phyloP scores from a whole-genome alignment of 2,888 invertebrate species.

The Eupithecia subumbrata region DNA sequence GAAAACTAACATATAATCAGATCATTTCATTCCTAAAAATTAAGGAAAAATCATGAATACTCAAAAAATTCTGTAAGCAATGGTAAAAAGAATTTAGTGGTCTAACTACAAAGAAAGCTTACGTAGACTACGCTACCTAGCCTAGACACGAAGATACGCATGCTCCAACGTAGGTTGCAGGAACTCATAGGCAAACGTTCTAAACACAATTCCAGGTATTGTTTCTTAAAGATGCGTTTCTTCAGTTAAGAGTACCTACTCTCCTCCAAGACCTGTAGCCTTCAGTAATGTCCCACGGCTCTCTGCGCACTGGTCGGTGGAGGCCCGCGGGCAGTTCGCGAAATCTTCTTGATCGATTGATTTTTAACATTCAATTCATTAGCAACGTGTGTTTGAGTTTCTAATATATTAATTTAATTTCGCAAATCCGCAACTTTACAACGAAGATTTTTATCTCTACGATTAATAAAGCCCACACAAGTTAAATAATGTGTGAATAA shows the following conservation, averaged over 20 bases:
- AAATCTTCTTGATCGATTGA: not conserved
- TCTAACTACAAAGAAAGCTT: not conserved
- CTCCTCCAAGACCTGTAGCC: not conserved
- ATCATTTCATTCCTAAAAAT: not conserved
- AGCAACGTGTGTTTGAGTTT: not conserved
- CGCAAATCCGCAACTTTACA: not conserved
- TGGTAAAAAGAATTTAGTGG: not conserved
- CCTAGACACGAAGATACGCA: not conserved
- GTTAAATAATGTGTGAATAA: not conserved
- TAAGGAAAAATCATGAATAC: not conserved
- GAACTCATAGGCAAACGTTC: not conserved
- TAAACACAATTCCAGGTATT: not conserved
- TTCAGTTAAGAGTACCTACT: not conserved
- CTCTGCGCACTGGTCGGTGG: not conserved
- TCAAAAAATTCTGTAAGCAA: not conserved
- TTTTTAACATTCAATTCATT: slow-evolving; percentile 1
- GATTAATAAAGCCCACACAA: not conserved
- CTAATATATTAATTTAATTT: slow-evolving; percentile 6
- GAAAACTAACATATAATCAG: no score
- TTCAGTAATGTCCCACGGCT: not conserved
- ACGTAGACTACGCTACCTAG: not conserved
- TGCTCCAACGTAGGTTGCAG: not conserved
- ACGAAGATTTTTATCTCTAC: not conserved
- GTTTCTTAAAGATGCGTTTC: not conserved
- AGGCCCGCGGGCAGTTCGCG: not conserved